Conservation (phyloP, 2,888 invertebrate genomes). For the Selenia dentaria region DNA sequence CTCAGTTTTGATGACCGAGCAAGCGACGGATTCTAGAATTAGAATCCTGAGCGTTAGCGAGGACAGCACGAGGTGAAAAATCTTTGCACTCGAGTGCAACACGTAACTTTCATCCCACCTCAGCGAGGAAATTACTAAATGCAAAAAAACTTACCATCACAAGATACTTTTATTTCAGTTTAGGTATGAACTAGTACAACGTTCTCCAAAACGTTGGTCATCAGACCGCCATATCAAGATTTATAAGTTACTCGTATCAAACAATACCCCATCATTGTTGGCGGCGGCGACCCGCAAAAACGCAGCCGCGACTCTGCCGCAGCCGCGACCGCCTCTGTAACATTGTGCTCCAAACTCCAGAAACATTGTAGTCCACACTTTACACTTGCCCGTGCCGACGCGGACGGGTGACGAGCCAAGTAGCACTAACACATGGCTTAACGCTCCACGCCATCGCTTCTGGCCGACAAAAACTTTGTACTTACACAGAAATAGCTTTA, state of each 20-base stretch:
- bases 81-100: too few relatives aligned
- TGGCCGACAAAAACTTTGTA: neutral
- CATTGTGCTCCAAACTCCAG: constrained; percentile 1
- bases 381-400: too few relatives aligned
- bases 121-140: too few relatives aligned
- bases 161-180: too few relatives aligned
- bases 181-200: too few relatives aligned
- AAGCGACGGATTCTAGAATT: too few relatives aligned
- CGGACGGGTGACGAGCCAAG: neutral
- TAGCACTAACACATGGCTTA: neutral
- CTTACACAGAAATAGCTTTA: neutral
- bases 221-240: too few relatives aligned
- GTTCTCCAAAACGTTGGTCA: neutral
- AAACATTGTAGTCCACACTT: constrained; percentile 18
- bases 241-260: neutral
- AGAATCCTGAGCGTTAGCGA: too few relatives aligned
- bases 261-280: constrained; percentile 9
- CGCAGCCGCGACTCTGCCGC: neutral
- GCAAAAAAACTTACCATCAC: too few relatives aligned
- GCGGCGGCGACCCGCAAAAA: neutral
- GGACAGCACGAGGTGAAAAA: too few relatives aligned
- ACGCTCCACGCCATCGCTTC: neutral
- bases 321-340: neutral
- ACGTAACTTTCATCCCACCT: too few relatives aligned
- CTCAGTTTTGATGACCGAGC: too few relatives aligned